Evolutionary conservation across 2,888 invertebrate species (phyloP).

Genomic region (Alloplasta piceator): DNA sequence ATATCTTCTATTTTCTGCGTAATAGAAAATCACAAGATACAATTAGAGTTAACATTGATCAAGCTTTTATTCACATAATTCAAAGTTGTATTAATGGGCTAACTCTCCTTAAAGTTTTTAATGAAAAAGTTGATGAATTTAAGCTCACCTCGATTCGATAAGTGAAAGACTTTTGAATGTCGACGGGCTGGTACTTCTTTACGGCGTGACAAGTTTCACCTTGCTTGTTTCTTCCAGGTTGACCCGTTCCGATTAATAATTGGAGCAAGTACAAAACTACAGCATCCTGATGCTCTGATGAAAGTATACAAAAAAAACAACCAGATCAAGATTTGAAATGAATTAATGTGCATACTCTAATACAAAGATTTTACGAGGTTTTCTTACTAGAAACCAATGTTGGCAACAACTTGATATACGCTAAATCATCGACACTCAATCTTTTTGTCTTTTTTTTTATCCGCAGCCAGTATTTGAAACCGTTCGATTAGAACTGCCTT

Average conservation of each 20-base stretch:
- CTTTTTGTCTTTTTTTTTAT: constrained; percentile 23
- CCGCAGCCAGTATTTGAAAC: constrained; percentile 36
- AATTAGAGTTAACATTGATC: neutral
- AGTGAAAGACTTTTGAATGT: constrained; percentile 32
- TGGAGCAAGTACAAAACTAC: constrained; percentile 39
- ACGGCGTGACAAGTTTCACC: constrained; percentile 14
- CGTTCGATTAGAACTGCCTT: constrained; percentile 27
- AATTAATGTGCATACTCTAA: constrained; percentile 13
- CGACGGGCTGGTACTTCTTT: constrained; percentile 39
- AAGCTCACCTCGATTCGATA: constrained; percentile 39
- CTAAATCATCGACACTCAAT: constrained; percentile 19
- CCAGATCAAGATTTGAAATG: constrained; percentile 25
- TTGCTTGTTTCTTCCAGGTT: constrained; percentile 22
- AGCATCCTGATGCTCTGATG: constrained; percentile 42
- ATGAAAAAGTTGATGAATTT: constrained; percentile 11
- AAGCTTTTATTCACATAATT: constrained; percentile 16
- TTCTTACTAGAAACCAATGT: constrained; percentile 32
- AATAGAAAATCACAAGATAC: constrained; percentile 7
- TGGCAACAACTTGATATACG: constrained; percentile 39
- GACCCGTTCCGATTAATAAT: constrained; percentile 31
- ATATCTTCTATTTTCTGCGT: constrained; percentile 23
- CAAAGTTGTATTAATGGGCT: constrained; percentile 4
- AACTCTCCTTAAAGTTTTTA: constrained; percentile 4
- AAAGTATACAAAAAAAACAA: constrained; percentile 21
- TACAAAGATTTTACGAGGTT: constrained; percentile 33